Evolutionary conservation across 2,888 invertebrate genomes (phyloP), one percentile per base, ranked within the genome.

Genomic region (Philaethria dido): DNA sequence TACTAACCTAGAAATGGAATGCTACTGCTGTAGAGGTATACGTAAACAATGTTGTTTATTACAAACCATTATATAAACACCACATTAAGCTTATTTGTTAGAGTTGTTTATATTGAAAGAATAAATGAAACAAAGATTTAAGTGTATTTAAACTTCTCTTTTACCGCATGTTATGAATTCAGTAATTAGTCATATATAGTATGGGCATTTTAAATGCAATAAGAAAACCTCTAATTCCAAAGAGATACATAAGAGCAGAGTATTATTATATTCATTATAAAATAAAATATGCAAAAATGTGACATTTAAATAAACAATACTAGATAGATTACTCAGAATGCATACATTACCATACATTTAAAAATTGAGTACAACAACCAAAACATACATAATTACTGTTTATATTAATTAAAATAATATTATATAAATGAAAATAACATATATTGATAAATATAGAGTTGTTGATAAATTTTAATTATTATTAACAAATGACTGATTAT

Each of bases 21-120:
- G 22, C 29, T 16, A 29, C 45, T 59, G 29, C 5, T 16, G 48
- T 50, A 33, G 57, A 59, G 42, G 33, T 22, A 33, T 62, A 61
- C 1, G 54, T 66, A 66, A 67, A 67, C 57, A 62, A 50, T 44
- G 44, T 48, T 62, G 55, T 63, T 62, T 67, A 59, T 61, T 63
- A 47, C 50, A 44, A 61, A 50, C 29, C 20, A 48, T 62, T 29
- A 47, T 39, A 25, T 62, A 66, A 66, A 62, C 47, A 66, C 47
- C 42, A 29, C 22, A 52, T 60, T 52, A 66, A 45, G 33, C 25
- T 33, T 42, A 45, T 33, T 36, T 42, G 22, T 66, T 57, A 8
- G 36, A 47, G 9, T 47, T 33, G 45, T 22, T 54, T 20, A n/a
- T 20, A 54, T n/a, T 54, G 44, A 45, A 33, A 33, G 5, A 44